phyloP scores from a whole-genome alignment of 37 sponge, comb jelly and placozoan genomes.

The Oscarella lobularis region DNA sequence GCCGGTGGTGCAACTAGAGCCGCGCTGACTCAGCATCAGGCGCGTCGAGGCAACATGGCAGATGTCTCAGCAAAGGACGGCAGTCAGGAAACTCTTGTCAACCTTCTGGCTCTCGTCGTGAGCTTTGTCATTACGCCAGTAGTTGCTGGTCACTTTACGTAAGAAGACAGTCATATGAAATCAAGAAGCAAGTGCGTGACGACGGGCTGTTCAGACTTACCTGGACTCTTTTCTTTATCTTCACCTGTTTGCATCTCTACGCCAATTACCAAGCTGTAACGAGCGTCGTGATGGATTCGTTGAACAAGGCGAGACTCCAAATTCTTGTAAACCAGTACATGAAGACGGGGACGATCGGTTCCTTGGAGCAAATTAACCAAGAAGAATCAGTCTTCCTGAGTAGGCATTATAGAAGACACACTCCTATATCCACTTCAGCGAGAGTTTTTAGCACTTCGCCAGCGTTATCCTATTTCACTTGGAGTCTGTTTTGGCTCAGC shows the following conservation, averaged over 20 bases:
- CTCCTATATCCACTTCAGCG: background rate
- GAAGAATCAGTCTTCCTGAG: slow-evolving; percentile 43
- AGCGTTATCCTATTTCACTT: background rate
- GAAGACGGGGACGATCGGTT: slow-evolving; percentile 14
- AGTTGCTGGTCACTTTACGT: slow-evolving; percentile 31
- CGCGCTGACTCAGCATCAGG: slow-evolving; percentile 87
- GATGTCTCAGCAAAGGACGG: slow-evolving; percentile 97
- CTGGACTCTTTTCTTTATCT: slow-evolving; percentile 60
- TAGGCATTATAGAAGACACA: background rate
- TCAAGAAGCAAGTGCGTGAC: background rate
- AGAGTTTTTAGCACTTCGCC: no score
- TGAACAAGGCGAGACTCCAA: slow-evolving; percentile 70
- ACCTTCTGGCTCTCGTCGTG: slow-evolving; percentile 54
- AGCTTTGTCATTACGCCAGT: slow-evolving; percentile 41
- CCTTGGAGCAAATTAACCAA: slow-evolving; percentile 24
- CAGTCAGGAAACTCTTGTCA: slow-evolving; percentile 88
- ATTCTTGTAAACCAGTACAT: slow-evolving; percentile 46
- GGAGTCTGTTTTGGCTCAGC: background rate
- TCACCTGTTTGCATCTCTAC: slow-evolving; percentile 61
- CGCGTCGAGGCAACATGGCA: slow-evolving; percentile 84
- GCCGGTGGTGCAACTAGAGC: slow-evolving; percentile 93
- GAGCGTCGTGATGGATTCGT: slow-evolving; percentile 69
- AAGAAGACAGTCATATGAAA: slow-evolving; percentile 2
- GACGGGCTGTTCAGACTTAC: slow-evolving; percentile 22
- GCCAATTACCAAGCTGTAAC: slow-evolving; percentile 82